Evolutionary conservation across 2,888 invertebrate species (phyloP).

Genomic region (Hypomecis atomaria): DNA sequence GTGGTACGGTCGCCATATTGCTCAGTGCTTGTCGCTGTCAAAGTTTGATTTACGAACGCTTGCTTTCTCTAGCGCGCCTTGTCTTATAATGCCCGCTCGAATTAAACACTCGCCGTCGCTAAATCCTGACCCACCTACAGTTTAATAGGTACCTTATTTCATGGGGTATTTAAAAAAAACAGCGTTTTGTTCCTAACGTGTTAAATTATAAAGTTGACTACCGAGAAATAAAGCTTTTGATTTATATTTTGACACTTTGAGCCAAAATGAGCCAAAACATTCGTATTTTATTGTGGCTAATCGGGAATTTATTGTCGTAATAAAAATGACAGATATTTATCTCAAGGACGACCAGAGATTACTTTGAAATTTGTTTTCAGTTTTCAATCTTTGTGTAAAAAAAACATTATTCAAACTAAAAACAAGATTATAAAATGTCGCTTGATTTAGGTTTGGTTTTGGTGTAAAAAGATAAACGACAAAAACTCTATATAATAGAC

Average conservation of each 20-base stretch:
- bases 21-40: slow-evolving; percentile 83
- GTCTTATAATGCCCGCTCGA: slow-evolving; percentile 74
- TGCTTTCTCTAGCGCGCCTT: slow-evolving; percentile 79
- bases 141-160: slow-evolving; percentile 49
- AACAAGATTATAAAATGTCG: not conserved
- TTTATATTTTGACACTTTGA: slow-evolving; percentile 77
- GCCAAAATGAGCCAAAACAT: slow-evolving; percentile 79
- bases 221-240: slow-evolving; percentile 65
- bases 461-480: not conserved
- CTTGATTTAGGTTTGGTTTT: not conserved
- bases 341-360: slow-evolving; percentile 46
- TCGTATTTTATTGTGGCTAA: slow-evolving; percentile 63
- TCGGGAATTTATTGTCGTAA: slow-evolving; percentile 69
- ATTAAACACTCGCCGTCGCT: slow-evolving; percentile 62
- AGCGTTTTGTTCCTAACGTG: slow-evolving; percentile 71
- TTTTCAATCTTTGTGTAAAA: slow-evolving; percentile 18
- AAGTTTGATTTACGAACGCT: slow-evolving; percentile 80
- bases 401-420: slow-evolving; percentile 4
- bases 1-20: slow-evolving; percentile 83
- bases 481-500: slow-evolving; percentile 13
- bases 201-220: slow-evolving; percentile 67
- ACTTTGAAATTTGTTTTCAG: slow-evolving; percentile 32
- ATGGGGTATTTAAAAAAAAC: slow-evolving; percentile 65
- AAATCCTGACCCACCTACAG: slow-evolving; percentile 52
- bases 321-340: slow-evolving; percentile 68